Base-by-base conservation (phyloP, 2,113 vertebrate species). In the Hystrix brachyura region DNA sequence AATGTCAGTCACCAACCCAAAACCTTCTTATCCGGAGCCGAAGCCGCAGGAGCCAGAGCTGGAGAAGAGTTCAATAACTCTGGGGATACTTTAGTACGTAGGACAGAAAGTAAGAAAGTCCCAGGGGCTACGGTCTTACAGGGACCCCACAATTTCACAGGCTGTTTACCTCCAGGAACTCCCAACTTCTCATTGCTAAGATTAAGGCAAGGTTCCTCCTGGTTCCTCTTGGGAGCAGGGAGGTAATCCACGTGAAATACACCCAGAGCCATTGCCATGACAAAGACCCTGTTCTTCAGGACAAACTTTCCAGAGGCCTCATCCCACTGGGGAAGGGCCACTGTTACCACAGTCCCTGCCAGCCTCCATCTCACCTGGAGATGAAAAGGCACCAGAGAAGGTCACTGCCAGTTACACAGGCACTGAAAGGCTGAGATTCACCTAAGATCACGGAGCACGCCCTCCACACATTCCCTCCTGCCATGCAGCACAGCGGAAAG, bases 41-140 rank as follows among this genome's bases (percentile, higher is more conserved):
- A 83, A 18, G 25, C 80, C 5, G 5, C n/a, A 14, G 46, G 60
- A 71, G n/a, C 15, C n/a, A 0, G 0, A 15, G 15, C n/a, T 1
- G 1, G 7, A 27, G 71, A 32, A 38, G 5, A 29, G 25, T 29
- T 18, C 29, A 34, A 3, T 14, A 34, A 32, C 76, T 72, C 71
- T 29, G 25, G 43, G 25, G 43, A 48, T 25, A 12, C 25, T 38
- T 19, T 9, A 7, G 1, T 6, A 19, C 8, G 23, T 27, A 27
- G 48, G 21, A 60, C 59, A 14, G 14, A 23, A 18, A 51, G 10
- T 14, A n/a, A 48, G 60, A 53, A 27, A 32, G 3, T 46, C 51
- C 19, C 0, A 25, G 7, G 19, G 25, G 27, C 11, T 13, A 1
- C 65, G 7, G 15, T 17, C 59, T 67, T 11, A 53, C 1, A 5